Conservation (phyloP, 2,888 invertebrate species). For the Elmis aenea region DNA sequence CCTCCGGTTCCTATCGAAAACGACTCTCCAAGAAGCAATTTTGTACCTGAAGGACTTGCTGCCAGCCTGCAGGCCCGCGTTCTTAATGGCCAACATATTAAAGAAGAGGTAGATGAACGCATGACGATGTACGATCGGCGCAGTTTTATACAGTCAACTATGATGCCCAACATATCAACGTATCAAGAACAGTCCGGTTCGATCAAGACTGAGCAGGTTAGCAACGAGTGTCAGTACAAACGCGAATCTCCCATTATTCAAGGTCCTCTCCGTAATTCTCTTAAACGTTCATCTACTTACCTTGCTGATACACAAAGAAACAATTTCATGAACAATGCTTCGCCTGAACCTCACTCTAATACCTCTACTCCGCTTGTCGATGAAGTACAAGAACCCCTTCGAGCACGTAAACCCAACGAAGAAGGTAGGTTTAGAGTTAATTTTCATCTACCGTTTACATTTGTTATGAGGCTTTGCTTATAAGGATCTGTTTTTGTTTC, state of each 20-base stretch:
- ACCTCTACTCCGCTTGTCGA: slow-evolving; percentile 60
- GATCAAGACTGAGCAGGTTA: slow-evolving; percentile 34
- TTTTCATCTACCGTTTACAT: neutral
- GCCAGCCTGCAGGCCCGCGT: slow-evolving; percentile 79
- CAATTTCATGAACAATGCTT: slow-evolving; percentile 28
- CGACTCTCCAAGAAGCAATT: slow-evolving; percentile 38
- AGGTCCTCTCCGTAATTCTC: slow-evolving; percentile 47
- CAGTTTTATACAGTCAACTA: slow-evolving; percentile 34
- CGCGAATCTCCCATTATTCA: slow-evolving; percentile 52
- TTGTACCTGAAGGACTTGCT: slow-evolving; percentile 64
- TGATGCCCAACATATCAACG: slow-evolving; percentile 23
- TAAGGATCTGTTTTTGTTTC: too few relatives aligned
- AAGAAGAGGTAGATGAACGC: slow-evolving; percentile 37
- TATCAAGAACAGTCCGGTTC: slow-evolving; percentile 31
- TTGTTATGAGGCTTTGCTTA: slow-evolving; percentile 16
- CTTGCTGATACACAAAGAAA: slow-evolving; percentile 16
- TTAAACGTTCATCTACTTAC: slow-evolving; percentile 37
- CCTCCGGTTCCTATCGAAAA: slow-evolving; percentile 41
- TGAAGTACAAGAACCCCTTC: slow-evolving; percentile 48
- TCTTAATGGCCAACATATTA: slow-evolving; percentile 46
- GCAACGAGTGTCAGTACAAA: slow-evolving; percentile 41
- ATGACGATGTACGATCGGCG: slow-evolving; percentile 27
- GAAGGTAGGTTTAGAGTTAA: slow-evolving; percentile 42
- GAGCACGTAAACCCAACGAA: slow-evolving; percentile 48
- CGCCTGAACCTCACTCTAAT: slow-evolving; percentile 65